These are phyloP conservation scores for Ellobius talpinus DNA, from an alignment of 2,113 vertebrate genomes.

Conservation along the genomic window DNA sequence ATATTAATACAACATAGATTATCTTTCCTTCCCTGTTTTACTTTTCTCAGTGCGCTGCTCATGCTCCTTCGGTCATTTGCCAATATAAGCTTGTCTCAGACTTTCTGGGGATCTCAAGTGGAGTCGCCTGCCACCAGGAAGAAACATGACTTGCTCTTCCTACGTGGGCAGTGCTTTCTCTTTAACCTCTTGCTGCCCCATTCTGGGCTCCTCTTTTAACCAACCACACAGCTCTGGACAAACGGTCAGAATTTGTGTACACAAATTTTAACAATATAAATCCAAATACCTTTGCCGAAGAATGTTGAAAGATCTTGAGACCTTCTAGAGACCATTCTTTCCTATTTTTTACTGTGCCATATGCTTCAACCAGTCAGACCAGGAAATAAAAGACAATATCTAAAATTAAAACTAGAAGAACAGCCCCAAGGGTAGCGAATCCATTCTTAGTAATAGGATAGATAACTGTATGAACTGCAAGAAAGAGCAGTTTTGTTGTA, in stretches of 20 bases:
- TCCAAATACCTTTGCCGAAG: background rate
- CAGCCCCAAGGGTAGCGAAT: background rate
- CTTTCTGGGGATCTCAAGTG: background rate
- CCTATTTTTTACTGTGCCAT: background rate
- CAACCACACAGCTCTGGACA: background rate
- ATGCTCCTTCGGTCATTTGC: background rate
- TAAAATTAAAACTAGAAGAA: constrained; percentile 11
- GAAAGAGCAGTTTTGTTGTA: constrained; percentile 31
- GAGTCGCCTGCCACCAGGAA: background rate
- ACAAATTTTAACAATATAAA: background rate
- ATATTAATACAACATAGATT: background rate
- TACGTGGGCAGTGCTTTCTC: background rate
- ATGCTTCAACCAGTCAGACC: background rate
- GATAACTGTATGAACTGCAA: constrained; percentile 23
- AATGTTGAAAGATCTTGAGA: background rate
- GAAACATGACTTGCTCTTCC: background rate
- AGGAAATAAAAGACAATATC: constrained; percentile 39
- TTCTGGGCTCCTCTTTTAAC: background rate
- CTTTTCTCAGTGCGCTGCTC: background rate
- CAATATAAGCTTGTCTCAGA: constrained; percentile 39
- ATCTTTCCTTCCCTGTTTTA: background rate
- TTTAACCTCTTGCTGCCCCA: background rate
- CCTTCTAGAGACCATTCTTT: constrained; percentile 1
- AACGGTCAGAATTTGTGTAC: background rate
- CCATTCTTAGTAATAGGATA: constrained; percentile 19